Conservation (phyloP, 2,113 vertebrate species). For the Melanotaenia duboulayi region DNA sequence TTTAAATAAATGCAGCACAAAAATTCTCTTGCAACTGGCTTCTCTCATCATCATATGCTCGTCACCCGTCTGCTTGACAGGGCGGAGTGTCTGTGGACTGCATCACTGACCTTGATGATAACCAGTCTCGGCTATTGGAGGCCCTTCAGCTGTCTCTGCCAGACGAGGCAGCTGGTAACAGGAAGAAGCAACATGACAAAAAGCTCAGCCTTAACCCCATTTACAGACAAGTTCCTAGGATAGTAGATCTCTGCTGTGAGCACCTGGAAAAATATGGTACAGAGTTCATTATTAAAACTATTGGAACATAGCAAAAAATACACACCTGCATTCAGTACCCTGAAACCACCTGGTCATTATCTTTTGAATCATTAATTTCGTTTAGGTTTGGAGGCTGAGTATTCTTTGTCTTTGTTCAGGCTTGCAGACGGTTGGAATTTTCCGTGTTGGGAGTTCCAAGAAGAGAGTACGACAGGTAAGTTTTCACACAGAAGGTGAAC, state of each 20-base stretch:
- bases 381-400: background rate
- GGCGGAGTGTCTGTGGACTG: slow-evolving; percentile 98
- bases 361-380: background rate
- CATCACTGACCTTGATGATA: slow-evolving; percentile 98
- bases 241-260: slow-evolving; percentile 96
- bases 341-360: background rate
- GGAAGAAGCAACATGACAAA: slow-evolving; percentile 92
- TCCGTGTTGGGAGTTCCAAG: slow-evolving; percentile 97
- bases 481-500: background rate
- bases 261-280: slow-evolving; percentile 96
- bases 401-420: slow-evolving; percentile 77
- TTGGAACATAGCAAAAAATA: background rate
- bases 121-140: slow-evolving; percentile 94
- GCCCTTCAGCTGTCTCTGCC: slow-evolving; percentile 97
- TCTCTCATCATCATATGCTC: slow-evolving; percentile 4
- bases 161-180: slow-evolving; percentile 88
- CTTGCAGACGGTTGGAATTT: slow-evolving; percentile 97
- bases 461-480: slow-evolving; percentile 97
- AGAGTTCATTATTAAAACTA: background rate
- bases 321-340: slow-evolving; percentile 2
- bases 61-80: slow-evolving; percentile 77
- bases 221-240: slow-evolving; percentile 94
- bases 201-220: slow-evolving; percentile 98
- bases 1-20: background rate
- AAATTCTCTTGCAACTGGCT: background rate